These are phyloP conservation scores for Drosophila subobscura DNA, from an alignment of 1,140 invertebrate species.

Conservation along the genomic window DNA sequence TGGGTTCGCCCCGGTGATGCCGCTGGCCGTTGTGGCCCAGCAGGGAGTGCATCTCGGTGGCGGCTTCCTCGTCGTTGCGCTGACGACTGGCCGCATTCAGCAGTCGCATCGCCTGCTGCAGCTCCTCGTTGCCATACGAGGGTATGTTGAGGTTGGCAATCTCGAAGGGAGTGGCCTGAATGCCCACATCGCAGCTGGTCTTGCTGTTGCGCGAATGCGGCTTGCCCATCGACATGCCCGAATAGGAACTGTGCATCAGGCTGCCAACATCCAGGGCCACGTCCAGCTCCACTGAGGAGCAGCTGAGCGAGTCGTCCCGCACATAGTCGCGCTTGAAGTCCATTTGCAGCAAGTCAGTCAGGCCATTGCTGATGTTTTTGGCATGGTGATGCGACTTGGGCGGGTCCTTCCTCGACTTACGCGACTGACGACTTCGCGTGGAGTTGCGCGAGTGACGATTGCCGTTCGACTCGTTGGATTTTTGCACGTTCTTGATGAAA, in stretches of 20 bases:
- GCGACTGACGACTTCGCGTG: slow-evolving; percentile 61
- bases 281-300: slow-evolving; percentile 66
- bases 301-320: slow-evolving; percentile 52
- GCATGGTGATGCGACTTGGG: slow-evolving; percentile 20
- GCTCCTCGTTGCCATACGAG: slow-evolving; percentile 72
- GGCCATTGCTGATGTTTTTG: slow-evolving; percentile 7
- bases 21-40: slow-evolving; percentile 48
- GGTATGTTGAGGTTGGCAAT: slow-evolving; percentile 85
- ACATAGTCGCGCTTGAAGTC: slow-evolving; percentile 63
- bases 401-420: slow-evolving; percentile 58
- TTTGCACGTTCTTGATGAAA: slow-evolving; percentile 73
- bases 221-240: slow-evolving; percentile 84
- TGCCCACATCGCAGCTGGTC: slow-evolving; percentile 84
- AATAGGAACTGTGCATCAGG: slow-evolving; percentile 84
- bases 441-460: slow-evolving; percentile 75
- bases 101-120: slow-evolving; percentile 71
- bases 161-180: slow-evolving; percentile 86
- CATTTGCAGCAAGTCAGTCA: slow-evolving; percentile 23
- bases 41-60: slow-evolving; percentile 68
- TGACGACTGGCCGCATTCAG: slow-evolving; percentile 71
- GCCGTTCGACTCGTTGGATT: slow-evolving; percentile 70
- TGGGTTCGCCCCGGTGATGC: slow-evolving; percentile 59
- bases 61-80: slow-evolving; percentile 57
- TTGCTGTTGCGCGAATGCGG: slow-evolving; percentile 84
- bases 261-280: slow-evolving; percentile 50